Percentiles rank a stretch among this genome's conserved stretches.
phyloP scores from a whole-genome alignment of 2,113 vertebrate species.

The Micronycteris hirsuta region DNA sequence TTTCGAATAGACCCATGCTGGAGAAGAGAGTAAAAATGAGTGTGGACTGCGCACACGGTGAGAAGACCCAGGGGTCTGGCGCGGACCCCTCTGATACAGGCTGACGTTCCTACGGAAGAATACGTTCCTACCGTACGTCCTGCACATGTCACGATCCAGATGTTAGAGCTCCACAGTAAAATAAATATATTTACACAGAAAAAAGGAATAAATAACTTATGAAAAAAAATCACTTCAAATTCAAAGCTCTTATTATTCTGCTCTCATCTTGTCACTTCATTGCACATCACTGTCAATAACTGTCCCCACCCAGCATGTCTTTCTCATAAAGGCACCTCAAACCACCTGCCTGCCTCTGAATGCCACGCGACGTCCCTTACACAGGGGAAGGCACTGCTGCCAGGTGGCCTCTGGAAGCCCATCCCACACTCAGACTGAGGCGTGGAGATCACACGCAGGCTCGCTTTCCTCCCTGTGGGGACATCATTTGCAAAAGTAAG shows the following conservation, averaged over 20 bases:
- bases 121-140: conserved; percentile 94
- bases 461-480: background rate
- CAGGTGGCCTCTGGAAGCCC: conserved; percentile 5
- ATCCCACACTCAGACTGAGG: background rate
- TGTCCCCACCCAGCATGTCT: background rate
- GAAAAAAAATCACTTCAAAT: conserved; percentile 90
- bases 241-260: conserved; percentile 86
- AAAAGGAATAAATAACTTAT: conserved; percentile 98
- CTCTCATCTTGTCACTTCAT: conserved; percentile 87
- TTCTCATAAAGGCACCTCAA: background rate
- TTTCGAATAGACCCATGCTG: conserved; percentile 79
- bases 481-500: conserved; percentile 22
- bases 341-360: background rate
- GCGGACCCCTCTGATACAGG: conserved; percentile 86
- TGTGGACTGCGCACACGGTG: conserved; percentile 69
- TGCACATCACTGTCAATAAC: conserved; percentile 78
- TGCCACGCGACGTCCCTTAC: background rate
- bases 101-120: conserved; percentile 89
- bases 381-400: background rate
- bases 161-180: conserved; percentile 94
- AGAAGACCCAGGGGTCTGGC: conserved; percentile 80
- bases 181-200: conserved; percentile 99
- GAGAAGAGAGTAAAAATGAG: conserved; percentile 58
- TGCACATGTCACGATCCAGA: conserved; percentile 98
- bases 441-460: background rate